Evolutionary conservation across 2,113 vertebrate species (phyloP).

Genomic region (Phoenicopterus ruber): DNA sequence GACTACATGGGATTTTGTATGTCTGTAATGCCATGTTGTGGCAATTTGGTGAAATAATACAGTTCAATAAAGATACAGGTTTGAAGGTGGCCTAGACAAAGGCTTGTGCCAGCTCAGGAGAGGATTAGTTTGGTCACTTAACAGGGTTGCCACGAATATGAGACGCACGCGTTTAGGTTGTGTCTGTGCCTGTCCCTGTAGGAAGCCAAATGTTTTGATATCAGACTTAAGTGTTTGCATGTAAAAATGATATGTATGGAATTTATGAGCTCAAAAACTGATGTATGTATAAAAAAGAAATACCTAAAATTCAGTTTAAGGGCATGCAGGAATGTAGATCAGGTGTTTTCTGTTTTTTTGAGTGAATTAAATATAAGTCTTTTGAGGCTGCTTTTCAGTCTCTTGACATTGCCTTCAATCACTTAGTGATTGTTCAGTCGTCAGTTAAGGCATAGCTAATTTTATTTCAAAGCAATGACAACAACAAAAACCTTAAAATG

Average conservation of each 20-base stretch:
- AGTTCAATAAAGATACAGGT: background rate
- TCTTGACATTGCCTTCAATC: background rate
- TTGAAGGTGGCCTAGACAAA: background rate
- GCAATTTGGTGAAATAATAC: background rate
- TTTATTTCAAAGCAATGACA: background rate
- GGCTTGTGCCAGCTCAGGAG: background rate
- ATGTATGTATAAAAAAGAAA: background rate
- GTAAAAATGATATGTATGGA: background rate
- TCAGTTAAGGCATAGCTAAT: background rate
- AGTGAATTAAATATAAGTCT: background rate
- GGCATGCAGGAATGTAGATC: background rate
- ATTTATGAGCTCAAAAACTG: background rate
- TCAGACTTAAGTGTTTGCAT: background rate
- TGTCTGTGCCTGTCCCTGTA: background rate
- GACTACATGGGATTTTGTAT: background rate
- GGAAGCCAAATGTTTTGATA: background rate
- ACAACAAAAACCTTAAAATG: background rate
- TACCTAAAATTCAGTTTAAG: background rate
- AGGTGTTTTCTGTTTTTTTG: background rate
- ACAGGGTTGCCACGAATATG: background rate
- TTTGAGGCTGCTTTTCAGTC: background rate
- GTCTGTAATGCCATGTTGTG: background rate
- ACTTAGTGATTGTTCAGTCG: background rate
- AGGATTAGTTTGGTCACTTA: background rate
- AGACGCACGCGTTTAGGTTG: background rate